Conservation (phyloP, 2,797 vertebrate genomes). For the Sphenodon punctatus region DNA sequence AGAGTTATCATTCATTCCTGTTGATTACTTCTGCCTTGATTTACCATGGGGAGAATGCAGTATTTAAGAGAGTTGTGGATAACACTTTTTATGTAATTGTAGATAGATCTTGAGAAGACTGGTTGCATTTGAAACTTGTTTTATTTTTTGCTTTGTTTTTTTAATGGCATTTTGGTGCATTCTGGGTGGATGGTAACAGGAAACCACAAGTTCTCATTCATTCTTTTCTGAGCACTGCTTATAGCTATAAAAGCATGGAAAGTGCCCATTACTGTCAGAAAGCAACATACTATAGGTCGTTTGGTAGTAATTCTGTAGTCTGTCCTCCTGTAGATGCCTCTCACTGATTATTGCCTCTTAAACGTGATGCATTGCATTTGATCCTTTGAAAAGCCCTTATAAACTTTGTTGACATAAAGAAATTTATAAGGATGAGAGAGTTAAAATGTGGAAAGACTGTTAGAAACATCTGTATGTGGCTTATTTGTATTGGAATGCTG, state of each 20-base stretch:
- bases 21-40: not conserved
- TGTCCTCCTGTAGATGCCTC: not conserved
- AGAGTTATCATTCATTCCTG: not conserved
- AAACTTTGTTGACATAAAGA: constrained; percentile 17
- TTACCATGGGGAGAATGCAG: not conserved
- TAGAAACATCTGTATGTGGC: not conserved
- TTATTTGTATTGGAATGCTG: constrained; percentile 62
- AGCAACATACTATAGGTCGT: not conserved
- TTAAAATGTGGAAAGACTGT: constrained; percentile 9
- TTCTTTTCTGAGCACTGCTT: not conserved
- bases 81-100: accelerated
- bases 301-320: not conserved
- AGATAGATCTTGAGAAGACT: not conserved
- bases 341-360: not conserved
- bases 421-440: constrained; percentile 12
- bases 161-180: not conserved
- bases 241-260: not conserved
- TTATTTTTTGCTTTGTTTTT: not conserved
- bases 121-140: not conserved
- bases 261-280: not conserved
- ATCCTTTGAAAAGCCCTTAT: not conserved
- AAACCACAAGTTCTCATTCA: not conserved
- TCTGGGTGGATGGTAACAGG: not conserved
- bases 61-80: not conserved
- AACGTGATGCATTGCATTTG: not conserved